Percentiles rank a stretch among this genome's conserved stretches.
Conservation (phyloP, 1,140 invertebrate species). For the Olivierus martensii region DNA sequence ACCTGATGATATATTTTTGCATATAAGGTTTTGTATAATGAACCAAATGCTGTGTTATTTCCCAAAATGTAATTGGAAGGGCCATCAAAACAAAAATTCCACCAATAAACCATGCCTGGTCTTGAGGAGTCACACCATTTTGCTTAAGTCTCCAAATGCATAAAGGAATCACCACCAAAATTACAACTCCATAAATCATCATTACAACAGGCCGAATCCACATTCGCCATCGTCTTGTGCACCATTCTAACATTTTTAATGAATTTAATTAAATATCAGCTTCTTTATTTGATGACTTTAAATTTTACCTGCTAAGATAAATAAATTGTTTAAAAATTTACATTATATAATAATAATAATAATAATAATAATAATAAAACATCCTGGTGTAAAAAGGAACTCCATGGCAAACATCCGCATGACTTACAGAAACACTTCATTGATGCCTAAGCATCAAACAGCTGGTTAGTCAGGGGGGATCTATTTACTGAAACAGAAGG, state of each 20-base stretch:
- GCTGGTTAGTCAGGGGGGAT: too few species aligned
- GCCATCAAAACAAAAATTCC: constrained; percentile 81
- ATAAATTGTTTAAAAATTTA: too few species aligned
- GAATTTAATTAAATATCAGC: too few species aligned
- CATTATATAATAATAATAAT: too few species aligned
- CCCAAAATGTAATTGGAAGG: constrained; percentile 82
- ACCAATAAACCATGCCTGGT: constrained; percentile 62
- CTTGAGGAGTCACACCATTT: constrained; percentile 23
- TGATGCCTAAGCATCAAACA: too few species aligned
- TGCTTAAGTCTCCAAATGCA: constrained; percentile 47
- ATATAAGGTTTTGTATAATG: constrained; percentile 84
- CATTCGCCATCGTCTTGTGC: constrained; percentile 48
- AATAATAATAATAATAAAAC: too few species aligned
- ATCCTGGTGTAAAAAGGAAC: too few species aligned
- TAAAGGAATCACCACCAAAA: constrained; percentile 67
- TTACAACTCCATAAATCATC: constrained; percentile 57
- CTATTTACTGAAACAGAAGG: too few species aligned
- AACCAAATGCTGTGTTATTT: constrained; percentile 84
- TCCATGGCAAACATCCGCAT: too few species aligned
- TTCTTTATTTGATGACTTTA: too few species aligned
- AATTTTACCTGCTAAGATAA: too few species aligned
- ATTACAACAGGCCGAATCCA: constrained; percentile 79
- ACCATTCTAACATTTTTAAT: constrained; percentile 1
- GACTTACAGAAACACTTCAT: too few species aligned
- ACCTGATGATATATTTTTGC: constrained; percentile 89